Evolutionary conservation across 2,113 vertebrate species (phyloP), one percentile per base, ranked within the genome.

Genomic region (Blennius ocellaris): DNA sequence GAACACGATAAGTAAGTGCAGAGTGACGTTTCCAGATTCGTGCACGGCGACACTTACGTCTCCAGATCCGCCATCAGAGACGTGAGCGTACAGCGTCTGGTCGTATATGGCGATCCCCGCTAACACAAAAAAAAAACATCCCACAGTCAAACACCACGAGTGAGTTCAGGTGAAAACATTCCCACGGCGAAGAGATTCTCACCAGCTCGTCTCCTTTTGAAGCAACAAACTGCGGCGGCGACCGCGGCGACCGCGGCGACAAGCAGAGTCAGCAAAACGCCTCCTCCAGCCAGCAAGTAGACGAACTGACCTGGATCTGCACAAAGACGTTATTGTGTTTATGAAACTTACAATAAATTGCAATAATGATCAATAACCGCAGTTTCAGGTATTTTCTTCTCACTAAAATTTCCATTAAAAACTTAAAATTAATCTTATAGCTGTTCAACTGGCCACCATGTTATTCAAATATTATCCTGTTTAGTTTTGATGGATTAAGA

Each of bases 11-110:
- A 30, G 21, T 30, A 30, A 30, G 21, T 30, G 21, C 21, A 30
- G 21, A 30, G 21, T 30, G 21, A 30, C 21, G 2, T 30, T 30
- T 2, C 21, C 21, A 30, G 21, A 30, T 2, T 30, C 14, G 12
- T 15, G 7, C 11, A 11, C 1, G 3, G 14, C 0, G n/a, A 12
- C 21, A 70, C 84, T 83, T 16, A 85, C 85, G 0, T n/a, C 3
- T 1, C 14, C 15, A 11, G 0, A 0, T 11, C 30, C 9, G 38
- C 64, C 2, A 0, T 85, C 82, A 5, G 14, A 0, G 49, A 87
- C 41, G 1, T 83, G 82, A 1, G 83, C 85, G 1, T 87, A 86
- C 21, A 84, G 44, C 0, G 85, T 89, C 10, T 64, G 43, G 5
- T 80, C 81, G 6, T 57, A 16, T 38, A 36, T 9, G 11, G 80